Evolutionary conservation across 2,797 vertebrate genomes (phyloP).

Genomic region (Cephalopachus bancanus): DNA sequence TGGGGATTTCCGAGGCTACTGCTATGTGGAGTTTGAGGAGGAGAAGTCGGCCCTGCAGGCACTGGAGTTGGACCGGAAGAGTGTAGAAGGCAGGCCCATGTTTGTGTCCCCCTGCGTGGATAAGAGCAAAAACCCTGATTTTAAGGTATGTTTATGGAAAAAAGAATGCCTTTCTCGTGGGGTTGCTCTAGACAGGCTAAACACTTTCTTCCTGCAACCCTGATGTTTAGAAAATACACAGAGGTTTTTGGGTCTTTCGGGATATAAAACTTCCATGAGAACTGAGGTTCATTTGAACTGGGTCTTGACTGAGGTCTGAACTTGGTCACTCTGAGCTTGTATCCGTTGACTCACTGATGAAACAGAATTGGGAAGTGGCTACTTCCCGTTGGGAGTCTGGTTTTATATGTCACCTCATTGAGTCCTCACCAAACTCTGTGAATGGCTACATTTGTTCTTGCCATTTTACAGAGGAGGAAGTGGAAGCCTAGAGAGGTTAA

Average conservation of each 20-base stretch:
- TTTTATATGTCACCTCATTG: not conserved
- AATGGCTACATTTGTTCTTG: not conserved
- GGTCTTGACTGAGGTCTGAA: not conserved
- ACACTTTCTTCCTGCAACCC: not conserved
- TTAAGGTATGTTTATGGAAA: slow-evolving; percentile 92
- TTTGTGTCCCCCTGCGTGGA: slow-evolving; percentile 98
- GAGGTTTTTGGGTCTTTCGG: not conserved
- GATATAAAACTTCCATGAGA: not conserved
- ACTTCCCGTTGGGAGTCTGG: fast-evolving
- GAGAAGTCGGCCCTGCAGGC: slow-evolving; percentile 90
- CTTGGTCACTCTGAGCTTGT: not conserved
- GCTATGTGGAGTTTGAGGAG: slow-evolving; percentile 95
- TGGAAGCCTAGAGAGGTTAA: not conserved
- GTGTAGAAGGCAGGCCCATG: slow-evolving; percentile 95
- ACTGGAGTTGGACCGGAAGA: slow-evolving; percentile 93
- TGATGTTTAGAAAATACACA: fast-evolving
- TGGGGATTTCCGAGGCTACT: slow-evolving; percentile 95
- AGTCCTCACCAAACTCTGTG: not conserved
- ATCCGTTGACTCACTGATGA: not conserved
- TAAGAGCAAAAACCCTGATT: slow-evolving; percentile 97
- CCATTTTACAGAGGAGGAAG: not conserved
- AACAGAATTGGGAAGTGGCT: not conserved
- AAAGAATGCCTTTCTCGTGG: not conserved
- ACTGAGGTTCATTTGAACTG: not conserved
- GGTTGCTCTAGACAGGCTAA: not conserved